phyloP scores from a whole-genome alignment of 2,113 vertebrate species.

The Kobus ellipsiprymnus region DNA sequence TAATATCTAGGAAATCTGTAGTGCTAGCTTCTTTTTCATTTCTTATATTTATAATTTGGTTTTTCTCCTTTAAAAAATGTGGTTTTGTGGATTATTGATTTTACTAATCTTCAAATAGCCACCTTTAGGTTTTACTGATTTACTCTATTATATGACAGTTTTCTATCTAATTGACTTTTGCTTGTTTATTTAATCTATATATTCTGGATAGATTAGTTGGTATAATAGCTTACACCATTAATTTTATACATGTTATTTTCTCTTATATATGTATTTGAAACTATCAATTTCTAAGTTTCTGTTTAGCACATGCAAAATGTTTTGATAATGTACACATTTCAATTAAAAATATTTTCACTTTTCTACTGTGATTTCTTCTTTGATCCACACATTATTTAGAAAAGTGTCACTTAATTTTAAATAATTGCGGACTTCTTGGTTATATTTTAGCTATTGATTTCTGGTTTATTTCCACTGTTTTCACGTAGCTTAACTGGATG shows the following conservation, averaged over 20 bases:
- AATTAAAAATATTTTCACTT: neutral
- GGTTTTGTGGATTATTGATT: neutral
- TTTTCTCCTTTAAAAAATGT: neutral
- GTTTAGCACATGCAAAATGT: neutral
- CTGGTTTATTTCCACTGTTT: neutral
- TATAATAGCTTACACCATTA: neutral
- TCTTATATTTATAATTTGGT: neutral
- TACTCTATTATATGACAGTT: neutral
- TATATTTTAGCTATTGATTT: neutral
- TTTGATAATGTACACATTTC: neutral
- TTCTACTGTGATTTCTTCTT: neutral
- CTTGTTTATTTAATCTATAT: neutral
- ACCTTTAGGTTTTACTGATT: neutral
- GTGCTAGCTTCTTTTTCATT: neutral
- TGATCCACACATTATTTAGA: neutral
- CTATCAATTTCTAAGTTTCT: neutral
- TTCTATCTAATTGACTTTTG: neutral
- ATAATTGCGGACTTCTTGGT: too few relatives aligned
- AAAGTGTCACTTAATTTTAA: neutral
- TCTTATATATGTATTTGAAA: neutral
- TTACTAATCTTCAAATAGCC: neutral
- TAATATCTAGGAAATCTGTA: neutral
- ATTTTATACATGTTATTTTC: neutral
- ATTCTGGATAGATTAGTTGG: neutral
- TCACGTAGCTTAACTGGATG: too few relatives aligned